Evolutionary conservation across 53 echinoderm and acorn worm genomes (phyloP), one percentile per base, ranked within the genome.

Genomic region (Echinarachnius parma): DNA sequence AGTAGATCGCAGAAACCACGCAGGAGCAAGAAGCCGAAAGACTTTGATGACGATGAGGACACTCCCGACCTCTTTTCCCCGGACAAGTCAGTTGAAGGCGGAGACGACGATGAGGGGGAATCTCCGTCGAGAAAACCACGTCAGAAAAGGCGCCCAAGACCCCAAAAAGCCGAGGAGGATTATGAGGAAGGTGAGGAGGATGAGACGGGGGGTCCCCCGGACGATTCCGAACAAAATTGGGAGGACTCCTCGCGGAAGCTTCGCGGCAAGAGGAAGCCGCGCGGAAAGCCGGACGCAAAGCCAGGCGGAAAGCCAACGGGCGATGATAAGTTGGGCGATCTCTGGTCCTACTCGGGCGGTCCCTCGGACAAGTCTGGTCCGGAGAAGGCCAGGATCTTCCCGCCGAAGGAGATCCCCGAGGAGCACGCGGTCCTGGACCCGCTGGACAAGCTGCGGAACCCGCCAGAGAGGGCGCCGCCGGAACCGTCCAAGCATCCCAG

Each of bases 401-500:
- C 85, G 0, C 75, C 81, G 5, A 89, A 90, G 47, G 82, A 82
- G 0, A 84, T 92, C 24, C 78, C 87, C 14, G 65, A 78, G 48
- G 67, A 92, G 42, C 84, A 92, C 56, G 92, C 87, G 37, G 49
- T 77, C 46, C 64, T 91, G 27, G 92, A 92, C 47, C 87, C 88
- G 8, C 76, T 88, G 20, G 92, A 92, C 67, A 88, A 92, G 47
- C 84, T 88, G 21, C 77, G 82, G 14, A 34, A 85, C 18, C 92
- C 88, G 2, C 50, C 28, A n/a, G 80, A 84, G 10, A 77, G 49
- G 14, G 81, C 84, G 1, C 22, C 59, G 3, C 81, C 71, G 21
- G 53, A 71, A 34, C 74, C 74, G 15, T 56, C 56, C 3, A 72
- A 39, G 34, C 74, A 72, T 18, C 88, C 87, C 4, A 68, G 83